Conservation (phyloP, 2,113 vertebrate species). For the Dissostichus mawsoni region DNA sequence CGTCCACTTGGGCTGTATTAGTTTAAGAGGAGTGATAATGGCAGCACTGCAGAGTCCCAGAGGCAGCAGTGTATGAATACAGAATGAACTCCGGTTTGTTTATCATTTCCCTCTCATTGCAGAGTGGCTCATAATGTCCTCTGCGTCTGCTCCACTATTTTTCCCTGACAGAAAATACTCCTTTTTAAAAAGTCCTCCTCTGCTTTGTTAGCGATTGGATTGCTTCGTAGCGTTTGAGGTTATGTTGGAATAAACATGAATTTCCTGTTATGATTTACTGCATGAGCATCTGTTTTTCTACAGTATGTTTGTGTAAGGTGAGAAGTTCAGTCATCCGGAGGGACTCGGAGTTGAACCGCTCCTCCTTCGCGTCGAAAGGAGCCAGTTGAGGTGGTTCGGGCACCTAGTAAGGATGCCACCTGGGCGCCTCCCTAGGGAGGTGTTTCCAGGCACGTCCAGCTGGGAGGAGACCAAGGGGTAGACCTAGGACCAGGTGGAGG, state of each 20-base stretch:
- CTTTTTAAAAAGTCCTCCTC: slow-evolving; percentile 17
- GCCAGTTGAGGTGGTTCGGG: too few species aligned
- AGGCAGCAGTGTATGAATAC: slow-evolving; percentile 56
- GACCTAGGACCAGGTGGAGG: too few species aligned
- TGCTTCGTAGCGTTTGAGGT: slow-evolving; percentile 20
- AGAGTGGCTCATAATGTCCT: slow-evolving; percentile 49
- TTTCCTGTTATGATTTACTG: neutral
- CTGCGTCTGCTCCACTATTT: slow-evolving; percentile 2
- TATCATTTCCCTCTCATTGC: slow-evolving; percentile 55
- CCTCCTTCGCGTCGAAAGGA: too few species aligned
- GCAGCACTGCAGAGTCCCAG: slow-evolving; percentile 29
- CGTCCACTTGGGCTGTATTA: slow-evolving; percentile 24
- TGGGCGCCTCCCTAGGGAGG: too few species aligned
- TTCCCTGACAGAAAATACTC: too few species aligned
- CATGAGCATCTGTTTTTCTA: too few species aligned
- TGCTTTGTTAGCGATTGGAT: slow-evolving; percentile 30
- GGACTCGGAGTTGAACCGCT: too few species aligned
- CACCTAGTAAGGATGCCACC: too few species aligned
- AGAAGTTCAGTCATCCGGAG: too few species aligned
- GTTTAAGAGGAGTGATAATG: slow-evolving; percentile 36
- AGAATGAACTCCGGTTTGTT: slow-evolving; percentile 57
- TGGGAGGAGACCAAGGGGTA: too few species aligned
- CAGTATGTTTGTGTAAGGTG: too few species aligned
- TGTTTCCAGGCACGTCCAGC: too few species aligned
- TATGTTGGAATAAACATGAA: neutral